Evolutionary conservation across 2,113 vertebrate species (phyloP).

Genomic region (Cnemophilus loriae): DNA sequence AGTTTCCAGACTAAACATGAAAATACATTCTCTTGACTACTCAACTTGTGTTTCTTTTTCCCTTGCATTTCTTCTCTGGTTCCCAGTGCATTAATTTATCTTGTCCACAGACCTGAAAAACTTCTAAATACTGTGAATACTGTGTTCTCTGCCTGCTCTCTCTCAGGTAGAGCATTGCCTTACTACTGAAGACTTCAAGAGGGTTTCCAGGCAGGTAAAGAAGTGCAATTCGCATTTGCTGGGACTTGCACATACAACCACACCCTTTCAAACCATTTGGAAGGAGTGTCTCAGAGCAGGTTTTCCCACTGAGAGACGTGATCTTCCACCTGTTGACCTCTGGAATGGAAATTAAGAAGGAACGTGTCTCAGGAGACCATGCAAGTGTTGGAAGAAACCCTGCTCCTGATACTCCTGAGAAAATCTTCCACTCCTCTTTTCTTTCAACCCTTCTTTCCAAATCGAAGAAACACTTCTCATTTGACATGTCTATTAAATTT

Average conservation of each 20-base stretch:
- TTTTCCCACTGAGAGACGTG: background rate
- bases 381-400: background rate
- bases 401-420: background rate
- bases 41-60: background rate
- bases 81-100: background rate
- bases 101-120: background rate
- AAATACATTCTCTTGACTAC: background rate
- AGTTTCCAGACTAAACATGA: background rate
- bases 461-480: background rate
- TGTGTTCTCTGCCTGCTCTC: background rate
- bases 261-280: constrained; percentile 16
- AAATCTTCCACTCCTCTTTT: background rate
- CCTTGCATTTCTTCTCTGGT: background rate
- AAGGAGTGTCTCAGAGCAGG: constrained; percentile 22
- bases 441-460: background rate
- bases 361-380: background rate
- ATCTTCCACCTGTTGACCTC: constrained; percentile 9
- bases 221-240: background rate
- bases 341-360: background rate
- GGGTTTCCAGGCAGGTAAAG: background rate
- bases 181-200: background rate
- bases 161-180: background rate
- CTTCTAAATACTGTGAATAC: background rate
- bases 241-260: background rate
- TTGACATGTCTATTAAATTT: background rate